These are phyloP conservation scores for Blennius ocellaris DNA, from an alignment of 2,113 vertebrate species.

Conservation along the genomic window DNA sequence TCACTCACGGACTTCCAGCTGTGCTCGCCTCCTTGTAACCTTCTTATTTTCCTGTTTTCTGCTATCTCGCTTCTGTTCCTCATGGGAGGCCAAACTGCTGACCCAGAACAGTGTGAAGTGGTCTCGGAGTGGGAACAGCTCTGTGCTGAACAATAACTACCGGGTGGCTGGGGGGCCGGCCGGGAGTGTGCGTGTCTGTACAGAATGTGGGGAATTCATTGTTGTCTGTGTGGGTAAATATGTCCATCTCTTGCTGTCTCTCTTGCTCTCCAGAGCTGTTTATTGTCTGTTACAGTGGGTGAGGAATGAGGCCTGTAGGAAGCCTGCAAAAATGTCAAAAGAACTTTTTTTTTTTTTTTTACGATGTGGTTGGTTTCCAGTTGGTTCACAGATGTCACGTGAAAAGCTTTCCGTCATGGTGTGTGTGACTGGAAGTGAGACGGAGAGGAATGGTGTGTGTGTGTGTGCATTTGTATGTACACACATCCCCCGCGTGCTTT, in stretches of 20 bases:
- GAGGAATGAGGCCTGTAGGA: slow-evolving; percentile 63
- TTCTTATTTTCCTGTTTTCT: slow-evolving; percentile 44
- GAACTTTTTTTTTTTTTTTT: slow-evolving; percentile 13
- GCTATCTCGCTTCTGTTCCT: slow-evolving; percentile 31
- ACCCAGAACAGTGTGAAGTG: slow-evolving; percentile 40
- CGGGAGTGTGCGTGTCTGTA: slow-evolving; percentile 15
- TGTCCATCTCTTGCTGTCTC: slow-evolving; percentile 19
- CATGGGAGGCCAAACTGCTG: slow-evolving; percentile 46
- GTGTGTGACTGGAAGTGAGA: slow-evolving; percentile 62
- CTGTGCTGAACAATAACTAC: slow-evolving; percentile 48
- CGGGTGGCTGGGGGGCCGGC: slow-evolving; percentile 33
- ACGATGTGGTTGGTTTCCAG: slow-evolving; percentile 4
- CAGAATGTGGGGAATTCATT: slow-evolving; percentile 49
- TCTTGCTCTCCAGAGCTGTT: slow-evolving; percentile 44
- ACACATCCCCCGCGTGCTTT: slow-evolving; percentile 6
- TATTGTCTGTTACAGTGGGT: slow-evolving; percentile 70
- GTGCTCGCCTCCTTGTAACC: slow-evolving; percentile 34
- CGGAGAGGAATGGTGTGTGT: slow-evolving; percentile 57
- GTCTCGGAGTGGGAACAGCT: slow-evolving; percentile 52
- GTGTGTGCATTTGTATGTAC: slow-evolving; percentile 29
- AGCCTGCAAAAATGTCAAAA: slow-evolving; percentile 52
- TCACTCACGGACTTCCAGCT: slow-evolving; percentile 49
- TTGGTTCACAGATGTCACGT: slow-evolving; percentile 62
- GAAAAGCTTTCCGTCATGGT: slow-evolving; percentile 37
- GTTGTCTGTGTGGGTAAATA: slow-evolving; percentile 40